Base-by-base conservation (phyloP, 2,797 vertebrate species). In the Acridotheres tristis region DNA sequence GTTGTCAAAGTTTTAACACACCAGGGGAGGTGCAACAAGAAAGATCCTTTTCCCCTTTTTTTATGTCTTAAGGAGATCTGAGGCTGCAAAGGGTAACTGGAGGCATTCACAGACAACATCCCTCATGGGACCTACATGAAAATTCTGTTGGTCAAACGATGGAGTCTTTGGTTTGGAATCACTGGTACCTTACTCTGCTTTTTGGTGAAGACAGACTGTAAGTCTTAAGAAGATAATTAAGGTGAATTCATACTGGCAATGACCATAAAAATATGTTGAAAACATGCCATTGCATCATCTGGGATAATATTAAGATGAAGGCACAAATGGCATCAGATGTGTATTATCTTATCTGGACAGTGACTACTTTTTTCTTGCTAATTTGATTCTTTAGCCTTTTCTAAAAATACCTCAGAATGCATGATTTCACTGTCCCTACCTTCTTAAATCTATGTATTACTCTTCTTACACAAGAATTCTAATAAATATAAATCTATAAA, bases 351-450 rank as follows among this genome's bases (percentile, higher is more conserved):
- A 69, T 30, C 10, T 40, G 65, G 23, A 21, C 11, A 53, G 9
- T 5, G 38, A n/a, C 5, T 20, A 3, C 0, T 6, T 6, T 57
- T 65, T 36, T 26, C 9, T 42, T 42, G 3, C 0, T 42, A 45
- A 30, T 45, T 55, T 55, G 10, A 42, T 42, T 50, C 7, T 26
- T 23, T 67, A 55, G 8, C 4, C 2, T 4, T 73, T 61, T 20
- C 3, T 2, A 4, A 34, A 43, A 54, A 34, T 43, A 34, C 3
- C 11, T 25, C 29, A 58, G 36, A 89, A 92, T 18, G 11, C 23
- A 20, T 67, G 23, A 63, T n/a, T 74, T 83, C 13, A 66, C 12
- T 36, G 20, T 22, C n/a, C 30, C 2, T 19, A 43, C 7, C 16
- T 79, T 80, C 36, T 40, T 32, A 63, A 63, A 21, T 19, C 27